These are phyloP conservation scores for Yponomeuta plumbellus DNA, from an alignment of 2,888 invertebrate species.

Conservation along the genomic window DNA sequence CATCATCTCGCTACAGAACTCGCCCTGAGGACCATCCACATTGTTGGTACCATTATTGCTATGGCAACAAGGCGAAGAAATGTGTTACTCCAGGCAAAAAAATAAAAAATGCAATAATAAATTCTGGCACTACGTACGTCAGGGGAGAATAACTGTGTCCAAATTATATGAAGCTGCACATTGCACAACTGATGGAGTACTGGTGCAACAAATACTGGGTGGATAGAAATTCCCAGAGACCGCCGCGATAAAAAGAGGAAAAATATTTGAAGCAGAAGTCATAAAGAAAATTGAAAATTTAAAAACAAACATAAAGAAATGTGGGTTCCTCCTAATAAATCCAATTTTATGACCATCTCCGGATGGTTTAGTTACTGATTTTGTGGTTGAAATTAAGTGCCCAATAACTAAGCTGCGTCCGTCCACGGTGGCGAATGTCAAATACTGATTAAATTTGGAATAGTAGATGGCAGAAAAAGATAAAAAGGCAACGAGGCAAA, in stretches of 20 bases:
- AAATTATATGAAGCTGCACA: conserved; percentile 17
- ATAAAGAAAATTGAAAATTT: conserved; percentile 11
- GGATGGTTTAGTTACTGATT: conserved; percentile 9
- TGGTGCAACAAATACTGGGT: conserved; percentile 19
- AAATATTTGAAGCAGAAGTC: conserved; percentile 10
- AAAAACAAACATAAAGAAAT: background rate
- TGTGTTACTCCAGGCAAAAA: background rate
- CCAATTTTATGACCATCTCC: conserved; percentile 11
- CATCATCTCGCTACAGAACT: background rate
- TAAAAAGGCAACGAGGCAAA: too few species aligned
- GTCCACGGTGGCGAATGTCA: too few species aligned
- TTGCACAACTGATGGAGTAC: conserved; percentile 17
- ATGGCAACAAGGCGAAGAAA: background rate
- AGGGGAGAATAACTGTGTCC: conserved; percentile 18
- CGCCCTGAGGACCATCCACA: background rate
- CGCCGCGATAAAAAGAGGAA: conserved; percentile 15
- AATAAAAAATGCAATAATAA: background rate
- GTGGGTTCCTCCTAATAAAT: conserved; percentile 12
- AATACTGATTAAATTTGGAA: too few species aligned
- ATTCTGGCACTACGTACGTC: conserved; percentile 10
- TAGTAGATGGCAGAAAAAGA: too few species aligned
- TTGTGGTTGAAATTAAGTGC: conserved; percentile 14
- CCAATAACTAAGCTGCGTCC: too few species aligned
- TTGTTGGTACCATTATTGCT: background rate
- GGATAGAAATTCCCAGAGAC: conserved; percentile 18